Conservation (phyloP, 2,113 vertebrate species). For the Cololabis saira region DNA sequence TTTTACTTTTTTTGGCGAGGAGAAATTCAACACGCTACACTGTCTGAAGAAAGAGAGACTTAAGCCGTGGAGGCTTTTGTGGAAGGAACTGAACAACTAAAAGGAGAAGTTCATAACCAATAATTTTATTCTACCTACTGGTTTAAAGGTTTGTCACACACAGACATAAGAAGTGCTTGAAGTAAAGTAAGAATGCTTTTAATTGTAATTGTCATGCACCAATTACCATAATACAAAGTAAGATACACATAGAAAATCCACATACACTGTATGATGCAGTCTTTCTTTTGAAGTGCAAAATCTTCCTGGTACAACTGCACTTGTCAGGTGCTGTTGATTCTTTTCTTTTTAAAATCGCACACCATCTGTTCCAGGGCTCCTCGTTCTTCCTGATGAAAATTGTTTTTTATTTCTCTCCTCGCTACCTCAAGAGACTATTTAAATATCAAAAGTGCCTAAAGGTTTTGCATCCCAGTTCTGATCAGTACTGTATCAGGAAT, state of each 20-base stretch:
- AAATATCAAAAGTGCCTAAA: neutral
- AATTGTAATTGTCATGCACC: neutral
- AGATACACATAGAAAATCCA: neutral
- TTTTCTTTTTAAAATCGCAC: constrained; percentile 8
- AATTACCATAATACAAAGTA: neutral
- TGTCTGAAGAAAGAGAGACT: constrained; percentile 27
- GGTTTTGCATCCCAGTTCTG: too few relatives aligned
- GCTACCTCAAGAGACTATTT: neutral
- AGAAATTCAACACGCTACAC: constrained; percentile 57
- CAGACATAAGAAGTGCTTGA: neutral
- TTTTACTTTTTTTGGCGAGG: constrained; percentile 45
- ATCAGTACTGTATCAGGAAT: too few relatives aligned
- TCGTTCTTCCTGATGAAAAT: constrained; percentile 4
- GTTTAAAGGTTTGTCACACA: too few relatives aligned
- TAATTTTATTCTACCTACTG: constrained; percentile 3
- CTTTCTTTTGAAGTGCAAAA: neutral
- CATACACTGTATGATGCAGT: neutral
- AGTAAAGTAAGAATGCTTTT: neutral
- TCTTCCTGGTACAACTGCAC: neutral
- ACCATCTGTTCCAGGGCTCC: constrained; percentile 8
- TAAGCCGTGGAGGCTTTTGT: constrained; percentile 29
- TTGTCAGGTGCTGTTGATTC: neutral
- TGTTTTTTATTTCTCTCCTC: neutral
- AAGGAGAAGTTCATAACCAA: constrained; percentile 21
- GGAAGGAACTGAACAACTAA: constrained; percentile 17